Evolutionary conservation across 53 echinoderm and acorn worm genomes (phyloP).

Genomic region (Hippasteria phrygiana): DNA sequence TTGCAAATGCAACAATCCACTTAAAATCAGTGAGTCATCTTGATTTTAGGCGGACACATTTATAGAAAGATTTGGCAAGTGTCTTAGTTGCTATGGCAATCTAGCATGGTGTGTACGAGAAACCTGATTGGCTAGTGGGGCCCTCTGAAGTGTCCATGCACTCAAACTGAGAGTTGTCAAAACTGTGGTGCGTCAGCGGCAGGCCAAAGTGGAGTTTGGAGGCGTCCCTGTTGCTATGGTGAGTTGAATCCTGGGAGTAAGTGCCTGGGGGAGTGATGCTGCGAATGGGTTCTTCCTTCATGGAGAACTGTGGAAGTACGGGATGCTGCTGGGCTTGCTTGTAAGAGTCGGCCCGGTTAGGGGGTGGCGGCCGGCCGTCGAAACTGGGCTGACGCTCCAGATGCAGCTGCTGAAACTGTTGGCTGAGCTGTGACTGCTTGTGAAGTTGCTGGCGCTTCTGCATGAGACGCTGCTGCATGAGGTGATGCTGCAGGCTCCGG

Average conservation of each 20-base stretch:
- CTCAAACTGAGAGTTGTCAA: slow-evolving; percentile 74
- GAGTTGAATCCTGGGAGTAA: slow-evolving; percentile 52
- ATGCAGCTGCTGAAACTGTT: slow-evolving; percentile 94
- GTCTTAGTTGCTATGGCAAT: slow-evolving; percentile 19
- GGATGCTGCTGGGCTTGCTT: slow-evolving; percentile 98
- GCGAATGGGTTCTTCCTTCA: slow-evolving; percentile 76
- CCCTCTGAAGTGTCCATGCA: slow-evolving; percentile 95
- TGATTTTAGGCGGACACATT: not conserved
- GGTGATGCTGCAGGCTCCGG: slow-evolving; percentile 84
- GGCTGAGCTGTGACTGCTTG: slow-evolving; percentile 94
- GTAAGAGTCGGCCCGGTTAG: slow-evolving; percentile 93
- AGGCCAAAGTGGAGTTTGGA: slow-evolving; percentile 53
- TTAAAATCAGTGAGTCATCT: not conserved
- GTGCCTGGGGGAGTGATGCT: slow-evolving; percentile 63
- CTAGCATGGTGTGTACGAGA: slow-evolving; percentile 82
- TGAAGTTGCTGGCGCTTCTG: slow-evolving; percentile 95
- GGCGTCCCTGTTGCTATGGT: slow-evolving; percentile 46
- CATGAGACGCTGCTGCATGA: slow-evolving; percentile 90
- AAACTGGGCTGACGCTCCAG: slow-evolving; percentile 95
- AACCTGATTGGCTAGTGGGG: slow-evolving; percentile 65
- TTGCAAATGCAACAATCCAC: not conserved
- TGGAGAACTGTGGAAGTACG: slow-evolving; percentile 88
- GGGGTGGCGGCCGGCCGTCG: slow-evolving; percentile 95
- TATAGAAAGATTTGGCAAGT: slow-evolving; percentile 51
- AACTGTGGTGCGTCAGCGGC: slow-evolving; percentile 58